phyloP scores from a whole-genome alignment of 2,797 vertebrate genomes.

The Heteromormyrus szaboi region DNA sequence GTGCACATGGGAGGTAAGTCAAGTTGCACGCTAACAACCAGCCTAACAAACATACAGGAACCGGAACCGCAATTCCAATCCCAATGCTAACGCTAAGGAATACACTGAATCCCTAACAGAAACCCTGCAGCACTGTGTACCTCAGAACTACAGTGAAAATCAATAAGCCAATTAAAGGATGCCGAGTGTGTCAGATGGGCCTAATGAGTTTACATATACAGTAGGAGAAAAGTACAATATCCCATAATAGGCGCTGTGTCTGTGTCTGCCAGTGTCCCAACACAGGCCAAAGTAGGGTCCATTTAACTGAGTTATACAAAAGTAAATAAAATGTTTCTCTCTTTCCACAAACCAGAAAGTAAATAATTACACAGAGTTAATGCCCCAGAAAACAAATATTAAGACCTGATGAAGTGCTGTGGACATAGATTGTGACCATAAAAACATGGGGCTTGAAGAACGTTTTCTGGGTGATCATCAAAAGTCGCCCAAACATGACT shows the following conservation, averaged over 20 bases:
- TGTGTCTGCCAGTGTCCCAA: background rate
- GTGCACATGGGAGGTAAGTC: background rate
- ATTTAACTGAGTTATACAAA: background rate
- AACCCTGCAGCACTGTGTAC: background rate
- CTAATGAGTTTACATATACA: background rate
- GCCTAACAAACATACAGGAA: background rate
- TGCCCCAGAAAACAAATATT: constrained; percentile 3
- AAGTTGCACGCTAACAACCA: background rate
- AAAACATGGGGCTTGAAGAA: background rate
- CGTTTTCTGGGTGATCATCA: background rate
- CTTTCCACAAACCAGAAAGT: constrained; percentile 3
- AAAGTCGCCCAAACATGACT: background rate
- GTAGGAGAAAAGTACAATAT: background rate
- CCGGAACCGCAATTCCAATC: background rate
- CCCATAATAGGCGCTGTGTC: background rate
- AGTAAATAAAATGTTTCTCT: constrained; percentile 3
- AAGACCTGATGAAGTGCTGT: background rate
- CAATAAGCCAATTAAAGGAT: background rate
- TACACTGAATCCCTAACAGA: background rate
- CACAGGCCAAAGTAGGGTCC: background rate
- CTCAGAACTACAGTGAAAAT: background rate
- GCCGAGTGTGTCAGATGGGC: background rate
- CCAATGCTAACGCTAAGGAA: background rate
- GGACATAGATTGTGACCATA: background rate
- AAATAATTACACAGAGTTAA: constrained; percentile 12